These are phyloP conservation scores for Dione juno DNA, from an alignment of 2,888 invertebrate species.

Conservation along the genomic window DNA sequence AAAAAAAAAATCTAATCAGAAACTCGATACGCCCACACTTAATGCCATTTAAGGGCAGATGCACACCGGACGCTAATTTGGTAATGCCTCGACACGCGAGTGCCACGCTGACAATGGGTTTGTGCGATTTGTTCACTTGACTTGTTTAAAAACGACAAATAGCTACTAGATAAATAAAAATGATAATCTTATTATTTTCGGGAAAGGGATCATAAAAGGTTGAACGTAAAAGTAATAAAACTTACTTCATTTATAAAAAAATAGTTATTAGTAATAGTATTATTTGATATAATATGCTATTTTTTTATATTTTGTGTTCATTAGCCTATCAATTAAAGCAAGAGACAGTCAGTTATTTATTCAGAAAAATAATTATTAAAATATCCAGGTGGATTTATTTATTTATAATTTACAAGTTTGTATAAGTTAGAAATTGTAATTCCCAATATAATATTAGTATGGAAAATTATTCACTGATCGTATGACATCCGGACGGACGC, in stretches of 20 bases:
- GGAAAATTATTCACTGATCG: conserved; percentile 45
- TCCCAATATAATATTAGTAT: conserved; percentile 29
- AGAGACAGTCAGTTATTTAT: too few relatives aligned
- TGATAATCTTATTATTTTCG: conserved; percentile 50
- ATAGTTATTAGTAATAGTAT: too few relatives aligned
- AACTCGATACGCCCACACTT: conserved; percentile 58
- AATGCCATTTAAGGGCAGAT: conserved; percentile 69
- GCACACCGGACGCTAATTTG: conserved; percentile 76
- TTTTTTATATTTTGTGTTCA: too few relatives aligned
- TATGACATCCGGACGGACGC: conserved; percentile 59
- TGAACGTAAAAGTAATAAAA: not conserved
- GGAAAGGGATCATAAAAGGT: conserved; percentile 13
- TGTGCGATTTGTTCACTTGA: conserved; percentile 77
- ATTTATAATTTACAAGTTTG: not conserved
- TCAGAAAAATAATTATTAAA: too few relatives aligned
- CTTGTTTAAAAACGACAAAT: conserved; percentile 72
- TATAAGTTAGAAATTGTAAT: conserved; percentile 10
- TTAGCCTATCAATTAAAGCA: too few relatives aligned
- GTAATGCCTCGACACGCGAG: conserved; percentile 75
- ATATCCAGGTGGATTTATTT: too few relatives aligned
- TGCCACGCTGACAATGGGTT: conserved; percentile 70
- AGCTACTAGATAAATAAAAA: conserved; percentile 59
- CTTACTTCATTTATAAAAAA: too few relatives aligned
- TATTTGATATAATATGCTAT: too few relatives aligned
- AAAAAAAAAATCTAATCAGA: conserved; percentile 51